Base-by-base conservation (phyloP, 2,113 vertebrate species). In the Alligator mississippiensis region DNA sequence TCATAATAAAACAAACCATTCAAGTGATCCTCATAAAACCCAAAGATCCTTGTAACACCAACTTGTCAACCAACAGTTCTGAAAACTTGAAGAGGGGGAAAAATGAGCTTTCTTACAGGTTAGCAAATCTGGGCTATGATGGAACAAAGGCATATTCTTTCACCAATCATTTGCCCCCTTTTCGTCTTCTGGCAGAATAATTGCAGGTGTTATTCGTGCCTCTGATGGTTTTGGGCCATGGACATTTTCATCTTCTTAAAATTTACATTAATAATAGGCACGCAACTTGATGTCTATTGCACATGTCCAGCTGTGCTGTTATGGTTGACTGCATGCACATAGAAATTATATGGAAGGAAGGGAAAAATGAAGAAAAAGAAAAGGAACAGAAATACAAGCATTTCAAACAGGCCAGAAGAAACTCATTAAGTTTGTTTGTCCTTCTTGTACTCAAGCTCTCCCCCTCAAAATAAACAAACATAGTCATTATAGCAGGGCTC, bases 241-340 rank as follows among this genome's bases (percentile, higher is more conserved):
- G 82, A 28, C 11, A 58, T 58, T 95, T 94, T 84, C 64, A 90
- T 66, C 68, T 72, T 79, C 63, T 81, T 62, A 91, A 92, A 66
- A 4, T 83, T 77, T 61, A n/a, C 27, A 90, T 63, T 55, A 90
- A 11, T 24, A 79, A 82, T 77, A 78, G 38, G 30, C 68, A 1
- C 22, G 88, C 5, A 90, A 8, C 21, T 68, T 68, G 54, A 59
- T 68, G 89, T 47, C 66, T 91, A 70, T 16, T 18, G 28, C 63
- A 78, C 0, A 1, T 82, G 75, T 78, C 74, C 90, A 84, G 90
- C 62, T 22, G 58, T 18, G 86, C 87, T 38, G 18, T 24, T 28
- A 58, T 0, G 7, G 77, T 27, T 90, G 70, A 82, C 57, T 75
- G 28, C 54, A 21, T 85, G 66, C 22, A 84, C 54, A 38, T 24